Evolutionary conservation across 2,888 invertebrate genomes (phyloP).

Genomic region (Acleris sparsana): DNA sequence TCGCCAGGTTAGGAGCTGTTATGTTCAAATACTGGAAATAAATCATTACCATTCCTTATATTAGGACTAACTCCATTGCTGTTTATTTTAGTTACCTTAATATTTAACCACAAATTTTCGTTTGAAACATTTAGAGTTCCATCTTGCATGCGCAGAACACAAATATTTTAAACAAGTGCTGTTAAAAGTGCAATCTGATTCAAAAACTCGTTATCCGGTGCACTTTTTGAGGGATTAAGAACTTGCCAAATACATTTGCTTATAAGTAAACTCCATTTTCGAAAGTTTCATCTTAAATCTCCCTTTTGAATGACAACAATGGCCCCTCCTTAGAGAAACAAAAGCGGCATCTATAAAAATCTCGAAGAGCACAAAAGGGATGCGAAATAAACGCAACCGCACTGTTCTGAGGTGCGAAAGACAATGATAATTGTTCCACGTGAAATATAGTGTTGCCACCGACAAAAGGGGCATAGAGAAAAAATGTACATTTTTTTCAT

Average conservation of each 20-base stretch:
- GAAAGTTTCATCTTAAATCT: slow-evolving; percentile 27
- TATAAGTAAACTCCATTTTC: slow-evolving; percentile 18
- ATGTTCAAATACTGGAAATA: too few species aligned
- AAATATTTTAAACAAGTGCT: not conserved
- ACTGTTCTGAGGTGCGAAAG: slow-evolving; percentile 76
- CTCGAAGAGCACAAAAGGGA: slow-evolving; percentile 54
- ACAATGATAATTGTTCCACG: slow-evolving; percentile 83
- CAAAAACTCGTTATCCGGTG: not conserved
- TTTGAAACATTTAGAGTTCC: too few species aligned
- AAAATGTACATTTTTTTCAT: slow-evolving; percentile 78
- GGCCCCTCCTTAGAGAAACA: slow-evolving; percentile 43
- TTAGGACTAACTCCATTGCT: too few species aligned
- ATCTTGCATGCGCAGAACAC: not conserved
- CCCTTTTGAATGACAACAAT: slow-evolving; percentile 21
- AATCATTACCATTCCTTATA: too few species aligned
- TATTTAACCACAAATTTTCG: too few species aligned
- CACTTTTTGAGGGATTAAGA: slow-evolving; percentile 12
- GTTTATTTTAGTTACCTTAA: too few species aligned
- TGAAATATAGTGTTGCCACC: slow-evolving; percentile 82
- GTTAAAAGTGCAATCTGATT: not conserved
- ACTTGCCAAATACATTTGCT: slow-evolving; percentile 5
- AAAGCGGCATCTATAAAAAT: slow-evolving; percentile 47
- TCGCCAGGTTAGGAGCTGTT: too few species aligned
- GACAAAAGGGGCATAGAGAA: slow-evolving; percentile 74
- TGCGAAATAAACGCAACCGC: slow-evolving; percentile 59